A percentile compares a stretch with the other conserved stretches of the same genome.
Conservation (phyloP, 2,113 vertebrate species). For the Mobula hypostoma region DNA sequence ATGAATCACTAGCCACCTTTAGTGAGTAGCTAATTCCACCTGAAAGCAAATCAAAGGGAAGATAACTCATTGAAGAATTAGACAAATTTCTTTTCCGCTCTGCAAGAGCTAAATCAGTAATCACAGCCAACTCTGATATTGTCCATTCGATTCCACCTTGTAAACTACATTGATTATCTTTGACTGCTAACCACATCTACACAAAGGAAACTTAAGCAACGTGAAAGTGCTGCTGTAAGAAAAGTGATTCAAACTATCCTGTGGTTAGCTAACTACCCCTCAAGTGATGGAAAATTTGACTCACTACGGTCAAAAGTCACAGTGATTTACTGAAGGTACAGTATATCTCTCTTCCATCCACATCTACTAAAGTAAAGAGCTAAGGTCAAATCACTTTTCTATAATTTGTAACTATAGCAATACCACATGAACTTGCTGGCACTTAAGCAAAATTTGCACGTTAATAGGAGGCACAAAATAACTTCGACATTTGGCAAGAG, state of each 20-base stretch:
- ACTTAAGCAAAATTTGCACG: not conserved
- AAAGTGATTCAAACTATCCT: not conserved
- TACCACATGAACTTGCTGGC: not conserved
- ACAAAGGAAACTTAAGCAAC: not conserved
- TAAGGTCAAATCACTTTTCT: not conserved
- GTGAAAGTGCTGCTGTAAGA: not conserved
- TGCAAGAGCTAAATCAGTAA: not conserved
- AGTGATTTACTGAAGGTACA: not conserved
- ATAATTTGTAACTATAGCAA: not conserved
- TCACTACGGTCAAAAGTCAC: not conserved
- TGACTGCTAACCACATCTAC: not conserved
- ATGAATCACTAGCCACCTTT: not conserved
- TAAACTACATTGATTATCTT: not conserved
- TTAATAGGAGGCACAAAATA: not conserved
- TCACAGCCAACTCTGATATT: not conserved
- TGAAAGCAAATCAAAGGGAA: not conserved
- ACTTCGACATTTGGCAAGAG: not conserved
- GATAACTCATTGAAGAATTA: not conserved
- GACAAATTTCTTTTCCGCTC: not conserved
- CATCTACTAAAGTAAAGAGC: not conserved
- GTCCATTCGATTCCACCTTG: not conserved
- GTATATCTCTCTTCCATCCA: not conserved
- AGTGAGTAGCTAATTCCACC: not conserved
- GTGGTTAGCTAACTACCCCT: not conserved
- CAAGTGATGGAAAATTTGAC: not conserved